A percentile compares a stretch with the other conserved stretches of the same genome.
These are phyloP conservation scores for Morone saxatilis DNA, from an alignment of 2,113 vertebrate species.

Conservation along the genomic window DNA sequence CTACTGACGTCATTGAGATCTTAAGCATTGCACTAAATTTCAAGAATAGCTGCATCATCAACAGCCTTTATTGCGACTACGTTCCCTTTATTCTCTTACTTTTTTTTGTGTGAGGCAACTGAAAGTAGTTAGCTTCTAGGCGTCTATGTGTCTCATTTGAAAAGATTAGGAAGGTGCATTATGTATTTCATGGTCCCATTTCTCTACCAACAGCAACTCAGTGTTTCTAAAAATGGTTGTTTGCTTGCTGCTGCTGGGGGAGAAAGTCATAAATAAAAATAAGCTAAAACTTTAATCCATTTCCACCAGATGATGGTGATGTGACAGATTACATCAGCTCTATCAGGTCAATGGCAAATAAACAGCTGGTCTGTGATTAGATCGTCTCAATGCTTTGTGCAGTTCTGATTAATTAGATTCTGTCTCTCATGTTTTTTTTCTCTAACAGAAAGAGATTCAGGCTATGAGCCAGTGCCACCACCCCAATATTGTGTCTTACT, in stretches of 20 bases:
- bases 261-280: neutral
- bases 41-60: slow-evolving; percentile 28
- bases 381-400: neutral
- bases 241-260: neutral
- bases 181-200: neutral
- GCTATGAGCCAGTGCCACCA: slow-evolving; percentile 99
- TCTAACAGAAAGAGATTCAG: slow-evolving; percentile 84
- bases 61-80: slow-evolving; percentile 4
- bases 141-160: neutral
- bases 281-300: neutral
- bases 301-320: neutral
- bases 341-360: neutral
- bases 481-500: slow-evolving; percentile 98
- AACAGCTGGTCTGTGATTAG: neutral
- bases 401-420: neutral
- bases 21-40: slow-evolving; percentile 45
- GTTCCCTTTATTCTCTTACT: slow-evolving; percentile 25
- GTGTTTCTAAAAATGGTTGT: neutral
- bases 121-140: neutral
- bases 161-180: slow-evolving; percentile 8
- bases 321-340: neutral
- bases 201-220: neutral
- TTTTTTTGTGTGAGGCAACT: neutral
- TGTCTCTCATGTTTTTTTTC: slow-evolving; percentile 47
- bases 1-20: slow-evolving; percentile 46